Evolutionary conservation across 2,113 vertebrate genomes (phyloP), one percentile per base, ranked within the genome.

Genomic region (Morone saxatilis): DNA sequence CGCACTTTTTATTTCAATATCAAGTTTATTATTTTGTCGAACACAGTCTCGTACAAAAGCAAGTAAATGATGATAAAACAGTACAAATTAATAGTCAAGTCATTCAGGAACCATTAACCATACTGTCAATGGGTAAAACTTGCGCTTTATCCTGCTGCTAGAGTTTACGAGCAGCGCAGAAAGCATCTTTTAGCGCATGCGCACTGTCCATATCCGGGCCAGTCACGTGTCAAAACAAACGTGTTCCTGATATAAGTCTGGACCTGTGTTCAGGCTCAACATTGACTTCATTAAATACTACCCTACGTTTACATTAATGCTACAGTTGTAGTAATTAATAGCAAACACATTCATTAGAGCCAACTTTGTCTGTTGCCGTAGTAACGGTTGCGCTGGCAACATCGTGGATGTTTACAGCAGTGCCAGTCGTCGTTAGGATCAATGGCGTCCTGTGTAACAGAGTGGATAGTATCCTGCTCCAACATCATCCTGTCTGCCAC

Each of bases 151-250:
- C 11, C 4, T 25, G 40, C 0, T 56, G 0, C 0, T 2, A 41
- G 11, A 11, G 7, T 83, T 78, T 74, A 57, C 80, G 36, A 62
- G 38, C 0, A 0, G 0, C 9, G 0, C 0, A 10, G 56, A 90
- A 91, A 7, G 70, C 78, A 54, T 71, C 81, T 47, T 54, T 38
- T 3, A 0, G 71, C 45, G 91, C 90, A 19, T 95, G 94, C 92
- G 94, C 92, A 81, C 2, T 80, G 20, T 16, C 1, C 2, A 50
- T 13, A 60, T 88, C 78, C 65, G 20, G 40, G 5, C 1, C 48
- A n/a, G 66, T 93, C 92, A 92, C 91, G 61, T 94, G 90, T 89
- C 80, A 66, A 86, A 94, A 94, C 89, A 93, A 92, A 71, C 17
- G 17, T 83, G 45, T 71, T 77, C 13, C 12, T 56, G 38, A n/a